phyloP scores from a whole-genome alignment of 2,113 vertebrate species.

The Epinephelus moara region DNA sequence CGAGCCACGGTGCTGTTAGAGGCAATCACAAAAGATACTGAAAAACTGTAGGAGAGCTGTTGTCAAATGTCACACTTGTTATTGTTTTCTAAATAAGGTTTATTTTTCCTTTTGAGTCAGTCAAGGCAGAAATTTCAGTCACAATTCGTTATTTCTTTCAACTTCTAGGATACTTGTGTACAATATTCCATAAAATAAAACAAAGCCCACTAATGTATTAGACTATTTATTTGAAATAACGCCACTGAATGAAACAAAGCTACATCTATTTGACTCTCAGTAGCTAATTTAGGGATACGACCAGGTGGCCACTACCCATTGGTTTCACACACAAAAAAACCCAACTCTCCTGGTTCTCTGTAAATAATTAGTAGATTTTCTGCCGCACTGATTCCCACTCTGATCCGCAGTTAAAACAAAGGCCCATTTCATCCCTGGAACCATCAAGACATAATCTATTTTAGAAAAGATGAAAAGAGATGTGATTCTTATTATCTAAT shows the following conservation, averaged over 20 bases:
- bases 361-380: conserved; percentile 80
- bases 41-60: neutral
- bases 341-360: conserved; percentile 61
- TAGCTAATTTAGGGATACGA: conserved; percentile 37
- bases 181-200: neutral
- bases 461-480: conserved; percentile 81
- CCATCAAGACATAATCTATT: conserved; percentile 81
- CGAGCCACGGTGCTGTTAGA: neutral
- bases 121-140: neutral
- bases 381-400: conserved; percentile 64
- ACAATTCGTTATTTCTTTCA: neutral
- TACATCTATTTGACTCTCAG: conserved; percentile 15
- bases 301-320: conserved; percentile 56
- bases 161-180: neutral
- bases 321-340: conserved; percentile 32
- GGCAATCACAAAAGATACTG: neutral
- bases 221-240: conserved; percentile 15
- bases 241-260: conserved; percentile 21
- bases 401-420: conserved; percentile 79
- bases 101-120: neutral
- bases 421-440: conserved; percentile 77
- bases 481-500: conserved; percentile 86
- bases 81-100: neutral
- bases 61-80: neutral
- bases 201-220: neutral